Base-by-base conservation (phyloP, 2,797 vertebrate species). In the Triplophysa bombifrons region DNA sequence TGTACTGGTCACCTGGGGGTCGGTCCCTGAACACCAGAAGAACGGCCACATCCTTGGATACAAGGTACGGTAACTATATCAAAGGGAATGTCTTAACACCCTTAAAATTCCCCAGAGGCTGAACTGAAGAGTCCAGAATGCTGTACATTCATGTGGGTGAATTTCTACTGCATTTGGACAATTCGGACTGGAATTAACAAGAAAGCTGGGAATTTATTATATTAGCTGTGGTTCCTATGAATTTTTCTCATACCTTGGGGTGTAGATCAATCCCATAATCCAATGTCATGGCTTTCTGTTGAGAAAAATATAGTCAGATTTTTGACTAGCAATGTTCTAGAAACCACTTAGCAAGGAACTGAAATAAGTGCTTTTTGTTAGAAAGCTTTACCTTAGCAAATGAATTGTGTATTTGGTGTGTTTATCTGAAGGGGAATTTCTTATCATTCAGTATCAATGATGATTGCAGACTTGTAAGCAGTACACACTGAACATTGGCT, bases 1-100 rank as follows among this genome's bases (percentile, higher is more conserved):
- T 89, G 96, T 98, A 80, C 90, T 98, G 48, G 90, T 98, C 90
- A 95, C 91, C 0, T 98, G 97, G 97, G 89, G 93, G 0, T 78
- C 94, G 0, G 93, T 97, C 60, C 94, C 95, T 0, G 93, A 91
- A 72, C 83, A 92, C 0, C 94, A 96, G 88, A 96, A 94, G 88
- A 98, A 98, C 0, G 97, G 97, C 73, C 92, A 94, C 78, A 91
- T 98, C 73, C 88, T 98, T 58, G 97, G 97, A 75, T 98, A 97
- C 84, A 98, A 96, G 96, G 96, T 97, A 89, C 0, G n/a, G 72
- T 81, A 83, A 82, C 81, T 81, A 75, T 75, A 79, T 34, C 76
- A 74, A 63, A 81, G 20, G 19, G 68, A 71, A 72, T 76, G 56
- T 7, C 41, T 71, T 63, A 61, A 71, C 44, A 78, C 44, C 48